Evolutionary conservation across 1,140 invertebrate species (phyloP).

Genomic region (Rhizoglyphus robini): DNA sequence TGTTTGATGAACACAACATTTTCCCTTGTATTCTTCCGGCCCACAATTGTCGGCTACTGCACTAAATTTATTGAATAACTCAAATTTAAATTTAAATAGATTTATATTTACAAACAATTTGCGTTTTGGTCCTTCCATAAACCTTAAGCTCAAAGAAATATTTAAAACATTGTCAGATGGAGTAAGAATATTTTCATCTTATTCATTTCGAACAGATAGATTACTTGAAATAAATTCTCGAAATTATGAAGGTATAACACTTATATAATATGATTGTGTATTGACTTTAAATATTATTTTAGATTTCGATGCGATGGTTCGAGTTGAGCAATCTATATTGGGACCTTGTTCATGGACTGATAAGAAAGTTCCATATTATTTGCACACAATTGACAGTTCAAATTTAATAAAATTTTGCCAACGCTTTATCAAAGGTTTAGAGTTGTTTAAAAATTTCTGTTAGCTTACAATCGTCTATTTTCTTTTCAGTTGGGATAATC

Average conservation of each 20-base stretch:
- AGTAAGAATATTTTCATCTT: slow-evolving; percentile 92
- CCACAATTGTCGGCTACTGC: no score
- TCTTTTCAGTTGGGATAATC: no score
- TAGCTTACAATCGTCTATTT: no score
- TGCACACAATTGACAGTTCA: slow-evolving; percentile 93
- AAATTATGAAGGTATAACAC: slow-evolving; percentile 51
- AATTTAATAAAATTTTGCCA: no score
- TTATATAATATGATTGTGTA: background rate
- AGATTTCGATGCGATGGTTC: slow-evolving; percentile 98
- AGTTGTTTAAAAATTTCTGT: no score
- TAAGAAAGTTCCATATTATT: slow-evolving; percentile 92
- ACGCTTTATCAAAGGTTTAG: no score
- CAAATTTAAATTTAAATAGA: slow-evolving; percentile 33
- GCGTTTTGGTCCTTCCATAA: slow-evolving; percentile 89
- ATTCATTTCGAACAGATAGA: slow-evolving; percentile 92
- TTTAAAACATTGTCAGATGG: slow-evolving; percentile 92
- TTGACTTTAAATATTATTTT: slow-evolving; percentile 31
- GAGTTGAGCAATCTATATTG: slow-evolving; percentile 87
- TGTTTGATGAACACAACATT: no score
- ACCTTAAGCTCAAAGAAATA: slow-evolving; percentile 84
- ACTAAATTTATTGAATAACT: background rate
- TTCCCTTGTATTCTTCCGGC: no score
- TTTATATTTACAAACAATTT: slow-evolving; percentile 98
- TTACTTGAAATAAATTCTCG: slow-evolving; percentile 93
- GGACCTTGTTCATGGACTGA: slow-evolving; percentile 94